Evolutionary conservation across 2,888 invertebrate genomes (phyloP), one percentile per base, ranked within the genome.

Genomic region (Ormyrus nitidulus): DNA sequence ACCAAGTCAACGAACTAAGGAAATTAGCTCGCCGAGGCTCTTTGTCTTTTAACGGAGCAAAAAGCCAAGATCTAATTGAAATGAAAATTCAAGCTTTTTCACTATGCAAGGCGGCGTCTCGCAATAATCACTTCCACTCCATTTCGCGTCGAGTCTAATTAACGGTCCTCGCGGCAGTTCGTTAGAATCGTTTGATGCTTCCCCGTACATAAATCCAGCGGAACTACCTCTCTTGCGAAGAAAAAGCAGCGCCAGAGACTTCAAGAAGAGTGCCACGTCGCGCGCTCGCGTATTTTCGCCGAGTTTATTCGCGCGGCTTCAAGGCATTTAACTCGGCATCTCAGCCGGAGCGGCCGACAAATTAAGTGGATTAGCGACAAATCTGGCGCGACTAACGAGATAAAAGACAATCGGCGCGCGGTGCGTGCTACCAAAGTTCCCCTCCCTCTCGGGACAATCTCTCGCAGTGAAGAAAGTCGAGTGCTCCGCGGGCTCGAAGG

Each of bases 151-250:
- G 34, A 34, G 34, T 48, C 13, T 72, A 79, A 80, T 80, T 80
- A 71, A 61, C 51, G 58, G 34, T 49, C 46, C 71, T 66, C 48
- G 19, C 44, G 75, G 75, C 77, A 66, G 74, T 80, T 84, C 80
- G 80, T 80, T 74, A 69, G 68, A 82, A 80, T 77, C 66, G 80
- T 84, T 84, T 82, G 80, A 82, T 80, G 68, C 19, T 64, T 66
- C 58, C 5, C 6, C 59, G 44, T 9, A 49, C 8, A 65, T 13
- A 44, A 13, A 19, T 6, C 19, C 34, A 10, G 3, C 10, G 51
- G 4, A 6, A 51, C 51, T 34, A 11, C 34, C 10, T 4, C 34
- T 51, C 56, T 13, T 5, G 2, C 54, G 19, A 53, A 11, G 13
- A 68, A 54, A 62, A 53, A 69, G 19, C 48, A 46, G n/a, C 11